Evolutionary conservation across 2,113 vertebrate species (phyloP).

Genomic region (Phasianus colchicus): DNA sequence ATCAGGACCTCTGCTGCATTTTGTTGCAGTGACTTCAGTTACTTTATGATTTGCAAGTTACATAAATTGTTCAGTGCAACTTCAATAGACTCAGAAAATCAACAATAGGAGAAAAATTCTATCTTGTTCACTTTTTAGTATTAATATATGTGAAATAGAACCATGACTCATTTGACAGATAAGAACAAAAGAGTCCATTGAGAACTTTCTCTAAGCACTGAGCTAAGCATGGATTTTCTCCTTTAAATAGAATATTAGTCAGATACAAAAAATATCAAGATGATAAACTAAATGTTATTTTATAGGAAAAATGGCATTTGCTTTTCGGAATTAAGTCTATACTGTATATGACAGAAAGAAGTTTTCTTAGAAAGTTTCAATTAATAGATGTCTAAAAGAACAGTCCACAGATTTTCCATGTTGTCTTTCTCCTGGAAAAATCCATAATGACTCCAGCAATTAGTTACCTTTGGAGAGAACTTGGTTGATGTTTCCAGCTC

Average conservation of each 20-base stretch:
- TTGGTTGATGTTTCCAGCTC: not conserved
- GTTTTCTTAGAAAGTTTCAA: not conserved
- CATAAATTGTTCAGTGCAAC: not conserved
- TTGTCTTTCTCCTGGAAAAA: not conserved
- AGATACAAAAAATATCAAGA: not conserved
- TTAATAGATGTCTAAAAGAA: not conserved
- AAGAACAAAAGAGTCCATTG: not conserved
- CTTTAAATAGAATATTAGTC: not conserved
- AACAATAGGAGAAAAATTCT: not conserved
- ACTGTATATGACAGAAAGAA: not conserved
- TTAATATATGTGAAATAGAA: not conserved
- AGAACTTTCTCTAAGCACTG: not conserved
- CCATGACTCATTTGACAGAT: not conserved
- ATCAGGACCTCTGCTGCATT: not conserved
- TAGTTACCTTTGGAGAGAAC: not conserved
- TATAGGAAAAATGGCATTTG: not conserved
- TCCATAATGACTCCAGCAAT: not conserved
- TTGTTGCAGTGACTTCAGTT: not conserved
- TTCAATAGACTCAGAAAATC: not conserved
- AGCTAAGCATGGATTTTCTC: not conserved
- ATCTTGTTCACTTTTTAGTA: not conserved
- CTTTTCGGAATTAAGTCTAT: not conserved
- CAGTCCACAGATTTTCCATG: not conserved
- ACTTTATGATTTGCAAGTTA: not conserved
- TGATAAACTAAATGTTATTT: not conserved